Evolutionary conservation across 2,797 vertebrate genomes (phyloP).

Genomic region (Centropyge bicolor): DNA sequence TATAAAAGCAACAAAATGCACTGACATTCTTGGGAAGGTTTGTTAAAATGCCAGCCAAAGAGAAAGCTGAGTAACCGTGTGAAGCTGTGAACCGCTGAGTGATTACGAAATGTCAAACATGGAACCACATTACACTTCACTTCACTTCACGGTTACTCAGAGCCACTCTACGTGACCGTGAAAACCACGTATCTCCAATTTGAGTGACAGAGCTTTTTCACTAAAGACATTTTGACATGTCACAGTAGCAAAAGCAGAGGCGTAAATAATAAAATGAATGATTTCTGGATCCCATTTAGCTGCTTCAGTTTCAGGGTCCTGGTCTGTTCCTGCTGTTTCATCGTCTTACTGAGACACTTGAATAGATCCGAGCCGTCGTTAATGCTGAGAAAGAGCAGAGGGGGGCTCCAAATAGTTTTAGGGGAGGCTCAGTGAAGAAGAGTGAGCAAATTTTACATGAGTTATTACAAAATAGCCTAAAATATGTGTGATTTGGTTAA

Average conservation of each 20-base stretch:
- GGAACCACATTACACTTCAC: background rate
- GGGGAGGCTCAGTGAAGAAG: too few species aligned
- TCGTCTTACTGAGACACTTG: too few species aligned
- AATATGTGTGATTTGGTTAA: too few species aligned
- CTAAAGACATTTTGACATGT: background rate
- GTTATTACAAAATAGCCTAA: too few species aligned
- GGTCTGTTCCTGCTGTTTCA: background rate
- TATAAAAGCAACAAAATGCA: background rate
- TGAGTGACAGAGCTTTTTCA: background rate
- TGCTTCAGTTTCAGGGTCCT: background rate
- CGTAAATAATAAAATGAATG: background rate
- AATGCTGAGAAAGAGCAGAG: too few species aligned
- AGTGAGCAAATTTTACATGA: too few species aligned
- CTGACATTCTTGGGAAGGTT: background rate
- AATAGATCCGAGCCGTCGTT: background rate
- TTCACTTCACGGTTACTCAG: background rate
- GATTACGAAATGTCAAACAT: slow-evolving; percentile 26
- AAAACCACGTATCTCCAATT: background rate
- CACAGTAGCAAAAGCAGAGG: background rate
- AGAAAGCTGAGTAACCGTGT: background rate
- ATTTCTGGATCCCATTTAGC: background rate
- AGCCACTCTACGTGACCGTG: background rate
- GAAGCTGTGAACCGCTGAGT: background rate
- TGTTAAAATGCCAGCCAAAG: background rate
- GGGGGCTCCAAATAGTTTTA: too few species aligned